phyloP scores from a whole-genome alignment of 2,113 vertebrate species.

The Merops nubicus region DNA sequence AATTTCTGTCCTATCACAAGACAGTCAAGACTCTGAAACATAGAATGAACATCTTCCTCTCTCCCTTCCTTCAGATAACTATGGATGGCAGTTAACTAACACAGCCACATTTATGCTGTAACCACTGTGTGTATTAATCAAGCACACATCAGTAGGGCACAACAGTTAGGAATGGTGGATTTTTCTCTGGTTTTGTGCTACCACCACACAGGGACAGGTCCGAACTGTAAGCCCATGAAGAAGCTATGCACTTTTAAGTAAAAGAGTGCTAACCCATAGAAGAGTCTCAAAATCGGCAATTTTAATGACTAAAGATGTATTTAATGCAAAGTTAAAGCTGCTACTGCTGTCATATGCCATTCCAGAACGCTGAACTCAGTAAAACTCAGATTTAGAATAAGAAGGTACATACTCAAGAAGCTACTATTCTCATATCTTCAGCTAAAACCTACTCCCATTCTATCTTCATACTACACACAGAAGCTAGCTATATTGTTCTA shows the following conservation, averaged over 20 bases:
- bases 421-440: background rate
- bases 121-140: background rate
- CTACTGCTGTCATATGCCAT: background rate
- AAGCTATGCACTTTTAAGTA: background rate
- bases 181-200: background rate
- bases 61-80: background rate
- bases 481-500: background rate
- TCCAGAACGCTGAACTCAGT: background rate
- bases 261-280: background rate
- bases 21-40: background rate
- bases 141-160: background rate
- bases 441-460: background rate
- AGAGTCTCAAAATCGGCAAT: background rate
- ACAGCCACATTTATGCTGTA: background rate
- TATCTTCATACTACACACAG: background rate
- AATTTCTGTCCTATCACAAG: fast-evolving
- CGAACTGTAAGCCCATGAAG: background rate
- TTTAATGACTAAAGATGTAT: background rate
- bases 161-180: background rate
- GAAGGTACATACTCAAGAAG: background rate
- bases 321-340: background rate
- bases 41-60: background rate
- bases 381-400: background rate
- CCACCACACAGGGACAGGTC: background rate
- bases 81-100: background rate